phyloP scores from a whole-genome alignment of 1,140 invertebrate species.

The Octopus sinensis region DNA sequence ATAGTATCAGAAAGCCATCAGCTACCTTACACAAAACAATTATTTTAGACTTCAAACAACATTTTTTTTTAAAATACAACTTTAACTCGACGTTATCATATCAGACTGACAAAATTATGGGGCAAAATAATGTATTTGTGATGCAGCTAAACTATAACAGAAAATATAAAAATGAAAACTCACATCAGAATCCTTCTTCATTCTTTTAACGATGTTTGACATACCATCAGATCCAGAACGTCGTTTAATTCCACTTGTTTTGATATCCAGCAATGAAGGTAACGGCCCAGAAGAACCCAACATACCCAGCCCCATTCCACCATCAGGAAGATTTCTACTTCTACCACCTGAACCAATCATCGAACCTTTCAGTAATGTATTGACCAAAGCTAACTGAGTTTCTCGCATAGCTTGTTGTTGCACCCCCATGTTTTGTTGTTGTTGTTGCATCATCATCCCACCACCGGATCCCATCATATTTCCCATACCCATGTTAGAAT shows the following conservation, averaged over 20 bases:
- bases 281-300: neutral
- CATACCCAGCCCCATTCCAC: slow-evolving; percentile 1
- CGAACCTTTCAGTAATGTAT: slow-evolving; percentile 22
- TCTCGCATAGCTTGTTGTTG: slow-evolving; percentile 27
- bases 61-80: too few species aligned
- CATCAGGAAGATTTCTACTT: slow-evolving; percentile 1
- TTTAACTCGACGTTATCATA: too few species aligned
- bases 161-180: slow-evolving; percentile 1
- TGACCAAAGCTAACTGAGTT: slow-evolving; percentile 28
- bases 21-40: too few species aligned
- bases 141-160: neutral
- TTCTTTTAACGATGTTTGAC: neutral
- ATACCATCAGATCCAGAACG: slow-evolving; percentile 3
- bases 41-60: too few species aligned
- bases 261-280: slow-evolving; percentile 22
- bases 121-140: too few species aligned
- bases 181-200: neutral
- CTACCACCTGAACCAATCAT: slow-evolving; percentile 10
- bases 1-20: too few species aligned
- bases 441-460: slow-evolving; percentile 8
- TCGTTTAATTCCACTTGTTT: slow-evolving; percentile 5
- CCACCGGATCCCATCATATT: neutral
- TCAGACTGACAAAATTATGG: too few species aligned
- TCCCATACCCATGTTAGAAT: neutral
- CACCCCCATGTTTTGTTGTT: slow-evolving; percentile 6